A percentile compares a stretch with the other conserved stretches of the same genome.
phyloP scores from a whole-genome alignment of 2,888 invertebrate genomes.

The Himalopsyche japonica region DNA sequence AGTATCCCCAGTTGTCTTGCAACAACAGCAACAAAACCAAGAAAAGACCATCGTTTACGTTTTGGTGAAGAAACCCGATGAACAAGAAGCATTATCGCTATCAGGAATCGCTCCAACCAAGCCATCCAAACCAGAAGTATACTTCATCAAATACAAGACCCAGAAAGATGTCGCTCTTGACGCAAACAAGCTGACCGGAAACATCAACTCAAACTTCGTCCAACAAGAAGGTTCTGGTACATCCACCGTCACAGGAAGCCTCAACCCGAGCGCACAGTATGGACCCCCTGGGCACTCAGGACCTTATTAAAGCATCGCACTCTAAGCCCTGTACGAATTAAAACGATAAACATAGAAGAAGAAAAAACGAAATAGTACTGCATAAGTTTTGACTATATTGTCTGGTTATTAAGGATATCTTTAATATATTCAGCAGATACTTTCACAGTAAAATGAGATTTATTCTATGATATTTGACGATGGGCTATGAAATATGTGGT shows the following conservation, averaged over 20 bases:
- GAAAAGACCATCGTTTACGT: slow-evolving; percentile 83
- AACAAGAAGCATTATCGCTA: slow-evolving; percentile 79
- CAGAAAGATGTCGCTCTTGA: slow-evolving; percentile 54
- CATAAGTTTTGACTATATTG: background rate
- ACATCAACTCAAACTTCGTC: slow-evolving; percentile 41
- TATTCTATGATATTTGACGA: background rate
- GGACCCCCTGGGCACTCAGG: slow-evolving; percentile 71
- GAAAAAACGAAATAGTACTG: background rate
- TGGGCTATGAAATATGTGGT: background rate
- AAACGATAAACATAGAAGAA: background rate
- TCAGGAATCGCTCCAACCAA: slow-evolving; percentile 70
- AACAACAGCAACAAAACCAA: slow-evolving; percentile 73
- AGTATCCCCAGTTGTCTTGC: slow-evolving; percentile 75
- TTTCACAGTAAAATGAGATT: background rate
- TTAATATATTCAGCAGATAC: background rate
- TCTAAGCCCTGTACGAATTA: background rate
- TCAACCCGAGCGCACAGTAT: slow-evolving; percentile 61
- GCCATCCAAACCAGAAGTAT: slow-evolving; percentile 80
- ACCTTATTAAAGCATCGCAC: slow-evolving; percentile 59
- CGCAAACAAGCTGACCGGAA: slow-evolving; percentile 42
- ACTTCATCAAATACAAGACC: slow-evolving; percentile 84
- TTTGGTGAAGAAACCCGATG: slow-evolving; percentile 80
- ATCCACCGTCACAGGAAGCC: slow-evolving; percentile 44
- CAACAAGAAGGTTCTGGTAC: slow-evolving; percentile 30
- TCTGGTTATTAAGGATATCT: background rate